These are phyloP conservation scores for Leptobrachium ailaonicum DNA, from an alignment of 2,113 vertebrate genomes.

Conservation along the genomic window DNA sequence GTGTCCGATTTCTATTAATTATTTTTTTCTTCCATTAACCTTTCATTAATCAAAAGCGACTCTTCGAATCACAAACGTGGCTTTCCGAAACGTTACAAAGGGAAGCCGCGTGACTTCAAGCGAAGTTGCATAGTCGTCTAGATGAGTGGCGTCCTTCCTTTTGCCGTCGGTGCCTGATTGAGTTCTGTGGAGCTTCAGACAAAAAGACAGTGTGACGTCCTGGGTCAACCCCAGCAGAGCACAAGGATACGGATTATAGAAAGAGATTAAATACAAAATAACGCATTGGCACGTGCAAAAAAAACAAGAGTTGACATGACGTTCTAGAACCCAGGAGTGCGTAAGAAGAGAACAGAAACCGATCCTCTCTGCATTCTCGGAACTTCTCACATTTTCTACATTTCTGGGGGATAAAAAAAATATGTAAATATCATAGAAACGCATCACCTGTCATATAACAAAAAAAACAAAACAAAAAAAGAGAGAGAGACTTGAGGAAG, in stretches of 20 bases:
- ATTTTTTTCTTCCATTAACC: background rate
- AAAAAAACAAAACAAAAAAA: background rate
- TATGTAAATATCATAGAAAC: slow-evolving; percentile 23
- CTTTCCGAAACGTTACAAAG: slow-evolving; percentile 1
- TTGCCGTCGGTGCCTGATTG: background rate
- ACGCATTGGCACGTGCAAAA: background rate
- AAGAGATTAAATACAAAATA: slow-evolving; percentile 2
- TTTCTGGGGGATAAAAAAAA: background rate
- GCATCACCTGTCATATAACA: background rate
- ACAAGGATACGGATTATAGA: slow-evolving; percentile 14
- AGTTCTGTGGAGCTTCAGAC: slow-evolving; percentile 9
- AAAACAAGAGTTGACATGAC: slow-evolving; percentile 14
- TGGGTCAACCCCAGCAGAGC: background rate
- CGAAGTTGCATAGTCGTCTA: background rate
- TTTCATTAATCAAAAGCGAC: background rate
- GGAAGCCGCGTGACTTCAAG: slow-evolving; percentile 4
- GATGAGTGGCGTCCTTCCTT: slow-evolving; percentile 1
- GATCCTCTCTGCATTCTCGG: slow-evolving; percentile 15
- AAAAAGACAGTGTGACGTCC: background rate
- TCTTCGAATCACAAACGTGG: slow-evolving; percentile 1
- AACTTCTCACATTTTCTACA: slow-evolving; percentile 31
- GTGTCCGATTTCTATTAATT: slow-evolving; percentile 20
- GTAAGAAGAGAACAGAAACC: slow-evolving; percentile 9
- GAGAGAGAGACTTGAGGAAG: background rate
- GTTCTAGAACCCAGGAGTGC: slow-evolving; percentile 27